Percentiles rank a stretch among this genome's conserved stretches.
phyloP scores from a whole-genome alignment of 2,797 vertebrate genomes.

The Poeciliopsis infans region DNA sequence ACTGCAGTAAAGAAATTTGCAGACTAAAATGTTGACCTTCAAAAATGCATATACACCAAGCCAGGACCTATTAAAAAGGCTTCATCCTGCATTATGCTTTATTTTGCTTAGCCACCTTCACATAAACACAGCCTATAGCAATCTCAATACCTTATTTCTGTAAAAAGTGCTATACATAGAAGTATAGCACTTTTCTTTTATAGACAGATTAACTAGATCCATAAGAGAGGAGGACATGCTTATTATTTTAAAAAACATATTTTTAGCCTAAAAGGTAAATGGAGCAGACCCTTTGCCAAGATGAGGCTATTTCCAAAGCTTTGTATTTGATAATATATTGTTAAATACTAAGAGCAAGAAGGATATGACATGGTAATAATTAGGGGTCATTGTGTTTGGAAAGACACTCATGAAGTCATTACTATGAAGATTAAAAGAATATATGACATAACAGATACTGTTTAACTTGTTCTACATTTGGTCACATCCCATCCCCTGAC shows the following conservation, averaged over 20 bases:
- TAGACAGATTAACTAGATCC: neutral
- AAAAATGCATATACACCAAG: constrained; percentile 35
- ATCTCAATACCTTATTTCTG: constrained; percentile 19
- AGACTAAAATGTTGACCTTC: constrained; percentile 49
- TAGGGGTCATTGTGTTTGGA: neutral
- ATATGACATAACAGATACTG: neutral
- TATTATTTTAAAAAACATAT: neutral
- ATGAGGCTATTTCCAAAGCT: too few species aligned
- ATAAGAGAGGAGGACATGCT: neutral
- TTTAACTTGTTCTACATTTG: neutral
- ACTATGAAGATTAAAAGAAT: neutral
- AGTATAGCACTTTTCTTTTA: neutral
- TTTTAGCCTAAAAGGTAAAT: too few species aligned
- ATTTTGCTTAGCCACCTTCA: constrained; percentile 27
- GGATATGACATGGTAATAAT: neutral
- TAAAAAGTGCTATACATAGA: neutral
- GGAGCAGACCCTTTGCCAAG: too few species aligned
- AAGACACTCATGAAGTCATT: neutral
- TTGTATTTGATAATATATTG: neutral
- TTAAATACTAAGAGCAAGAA: neutral
- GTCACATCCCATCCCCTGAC: neutral
- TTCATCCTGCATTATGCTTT: constrained; percentile 44
- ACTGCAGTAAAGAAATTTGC: constrained; percentile 24
- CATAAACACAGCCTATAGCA: constrained; percentile 7
- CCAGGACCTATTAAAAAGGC: constrained; percentile 50